Evolutionary conservation across 1,140 invertebrate genomes (phyloP), one percentile per base, ranked within the genome.

Genomic region (Radopholus similis): DNA sequence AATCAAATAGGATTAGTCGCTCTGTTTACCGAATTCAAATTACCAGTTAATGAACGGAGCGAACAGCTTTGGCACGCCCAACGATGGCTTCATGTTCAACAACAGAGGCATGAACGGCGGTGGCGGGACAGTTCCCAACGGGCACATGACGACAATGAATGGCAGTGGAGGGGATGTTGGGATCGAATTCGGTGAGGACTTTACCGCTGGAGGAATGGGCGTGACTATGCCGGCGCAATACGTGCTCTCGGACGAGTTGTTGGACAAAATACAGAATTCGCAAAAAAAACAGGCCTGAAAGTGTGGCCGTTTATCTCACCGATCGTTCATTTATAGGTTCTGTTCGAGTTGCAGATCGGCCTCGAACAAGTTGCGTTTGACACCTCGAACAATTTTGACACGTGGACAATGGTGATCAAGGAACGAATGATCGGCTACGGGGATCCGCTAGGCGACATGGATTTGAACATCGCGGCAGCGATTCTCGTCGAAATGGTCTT

Each of bases 401-500:
- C 64, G 13, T 66, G 64, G 64, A 55, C 64, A 1, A 66, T 32
- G 15, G 56, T 30, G 11, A 66, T 66, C 13, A 23, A 42, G 13
- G 55, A 66, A n/a, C 56, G 64, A 21, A 26, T 66, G 40, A 26
- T 62, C 21, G 54, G 64, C 9, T n/a, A n/a, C n/a, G 15, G 13
- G 11, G 64, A 66, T 57, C 40, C 37, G 4, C n/a, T 44, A 1
- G 21, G 21, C 23, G 26, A 54, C 2, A 34, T 40, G 9, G 64
- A 66, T 21, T 44, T 64, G 32, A 21, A 44, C 8, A 47, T 66
- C 26, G 64, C 47, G 8, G 42, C 54, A 28, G 51, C 49, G 8
- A 66, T 66, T 15, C 51, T 66, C 51, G 35, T 66, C 15, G 56
- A 66, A 66, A 66, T 66, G 56, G 64, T 66, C 21, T 8, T 6